Percentiles rank a stretch among this genome's conserved stretches.
Conservation (phyloP, 2,888 invertebrate species). For the Seira musarum region DNA sequence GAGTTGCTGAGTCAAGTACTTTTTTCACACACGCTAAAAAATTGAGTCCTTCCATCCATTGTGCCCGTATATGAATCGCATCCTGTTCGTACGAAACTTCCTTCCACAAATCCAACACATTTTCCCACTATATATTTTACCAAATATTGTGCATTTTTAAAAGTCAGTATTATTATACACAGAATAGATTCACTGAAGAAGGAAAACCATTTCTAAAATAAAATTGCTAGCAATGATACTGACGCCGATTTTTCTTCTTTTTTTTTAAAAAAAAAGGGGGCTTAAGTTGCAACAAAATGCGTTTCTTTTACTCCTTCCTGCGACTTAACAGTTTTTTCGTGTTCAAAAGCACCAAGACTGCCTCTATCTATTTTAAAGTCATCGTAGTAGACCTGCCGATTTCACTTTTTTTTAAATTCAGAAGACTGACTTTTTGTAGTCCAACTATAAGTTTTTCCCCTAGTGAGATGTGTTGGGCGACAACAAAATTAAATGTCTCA, state of each 20-base stretch:
- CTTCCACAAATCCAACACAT: no score
- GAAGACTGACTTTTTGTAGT: background rate
- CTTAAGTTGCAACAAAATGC: constrained; percentile 1
- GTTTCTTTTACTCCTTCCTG: background rate
- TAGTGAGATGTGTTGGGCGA: constrained; percentile 6
- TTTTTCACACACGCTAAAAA: constrained; percentile 17
- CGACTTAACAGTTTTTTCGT: background rate
- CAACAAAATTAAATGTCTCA: constrained; percentile 59
- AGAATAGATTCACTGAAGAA: background rate
- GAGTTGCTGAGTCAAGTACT: constrained; percentile 46
- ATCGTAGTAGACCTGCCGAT: background rate
- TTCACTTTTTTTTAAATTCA: constrained; percentile 3
- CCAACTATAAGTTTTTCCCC: background rate
- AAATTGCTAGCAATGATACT: background rate
- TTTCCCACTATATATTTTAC: no score
- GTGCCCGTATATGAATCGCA: no score
- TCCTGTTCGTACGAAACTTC: no score
- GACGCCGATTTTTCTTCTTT: constrained; percentile 3
- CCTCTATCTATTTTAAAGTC: background rate
- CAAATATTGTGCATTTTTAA: no score
- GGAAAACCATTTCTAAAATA: background rate
- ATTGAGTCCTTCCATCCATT: background rate
- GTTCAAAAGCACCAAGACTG: background rate
- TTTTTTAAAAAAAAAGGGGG: background rate
- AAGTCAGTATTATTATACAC: no score